phyloP scores from a whole-genome alignment of 2,888 invertebrate species.

The Agrochola lota region DNA sequence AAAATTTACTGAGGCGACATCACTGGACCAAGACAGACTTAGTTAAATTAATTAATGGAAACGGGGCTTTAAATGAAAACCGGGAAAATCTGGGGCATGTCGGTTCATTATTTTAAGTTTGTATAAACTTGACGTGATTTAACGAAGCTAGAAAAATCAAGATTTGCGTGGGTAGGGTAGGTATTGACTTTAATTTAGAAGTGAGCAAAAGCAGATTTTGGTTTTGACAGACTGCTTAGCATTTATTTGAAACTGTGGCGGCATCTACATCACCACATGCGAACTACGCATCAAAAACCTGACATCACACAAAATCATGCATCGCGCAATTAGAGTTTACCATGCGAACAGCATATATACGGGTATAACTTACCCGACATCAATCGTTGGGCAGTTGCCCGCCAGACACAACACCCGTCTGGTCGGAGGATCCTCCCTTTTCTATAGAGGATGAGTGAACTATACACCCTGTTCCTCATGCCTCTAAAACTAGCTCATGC shows the following conservation, averaged over 20 bases:
- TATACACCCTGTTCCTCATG: no score
- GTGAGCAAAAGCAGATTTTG: background rate
- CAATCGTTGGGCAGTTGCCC: no score
- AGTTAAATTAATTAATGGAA: constrained; percentile 27
- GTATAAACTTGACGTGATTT: constrained; percentile 14
- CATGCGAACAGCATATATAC: no score
- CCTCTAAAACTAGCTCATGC: no score
- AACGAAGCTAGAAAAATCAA: constrained; percentile 30
- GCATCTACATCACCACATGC: no score
- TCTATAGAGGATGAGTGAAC: no score
- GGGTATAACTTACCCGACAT: no score
- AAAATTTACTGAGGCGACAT: constrained; percentile 1
- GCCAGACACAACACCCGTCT: no score
- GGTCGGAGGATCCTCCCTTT: no score
- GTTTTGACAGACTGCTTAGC: constrained; percentile 9
- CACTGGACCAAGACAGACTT: constrained; percentile 1
- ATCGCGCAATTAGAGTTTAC: no score
- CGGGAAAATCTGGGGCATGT: background rate
- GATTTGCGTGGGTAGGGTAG: background rate
- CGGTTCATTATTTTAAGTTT: constrained; percentile 15
- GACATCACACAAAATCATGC: no score
- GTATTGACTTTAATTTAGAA: background rate
- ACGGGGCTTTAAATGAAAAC: constrained; percentile 18
- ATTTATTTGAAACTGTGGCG: background rate
- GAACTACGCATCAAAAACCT: no score